A percentile compares a stretch with the other conserved stretches of the same genome.
phyloP scores from a whole-genome alignment of 2,888 invertebrate species.

The Cyclophora albipunctata region DNA sequence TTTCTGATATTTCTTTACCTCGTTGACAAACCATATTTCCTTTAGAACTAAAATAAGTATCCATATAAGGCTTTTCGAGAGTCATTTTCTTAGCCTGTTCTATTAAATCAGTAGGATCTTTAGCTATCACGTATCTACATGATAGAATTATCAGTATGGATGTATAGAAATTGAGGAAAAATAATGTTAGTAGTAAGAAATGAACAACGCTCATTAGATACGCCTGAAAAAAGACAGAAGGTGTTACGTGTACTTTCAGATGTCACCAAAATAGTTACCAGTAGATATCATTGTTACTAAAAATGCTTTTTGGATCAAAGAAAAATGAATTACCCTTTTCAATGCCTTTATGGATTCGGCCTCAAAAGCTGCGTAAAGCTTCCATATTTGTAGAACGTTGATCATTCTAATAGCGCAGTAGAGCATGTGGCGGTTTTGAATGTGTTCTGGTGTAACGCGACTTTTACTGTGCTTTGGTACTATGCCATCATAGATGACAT shows the following conservation, averaged over 20 bases:
- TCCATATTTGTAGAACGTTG: conserved; percentile 62
- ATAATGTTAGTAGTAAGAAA: conserved; percentile 59
- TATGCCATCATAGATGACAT: conserved; percentile 44
- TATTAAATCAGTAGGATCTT: conserved; percentile 36
- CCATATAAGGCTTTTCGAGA: conserved; percentile 35
- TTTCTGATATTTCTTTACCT: conserved; percentile 27
- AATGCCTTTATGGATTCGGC: conserved; percentile 61
- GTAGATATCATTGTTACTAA: too few species aligned
- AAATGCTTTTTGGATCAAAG: not conserved
- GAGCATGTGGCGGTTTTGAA: conserved; percentile 39
- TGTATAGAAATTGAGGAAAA: conserved; percentile 64
- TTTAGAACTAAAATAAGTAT: conserved; percentile 34
- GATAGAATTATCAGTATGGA: conserved; percentile 55
- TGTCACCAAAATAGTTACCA: too few species aligned
- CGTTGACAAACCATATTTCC: conserved; percentile 59
- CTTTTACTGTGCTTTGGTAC: conserved; percentile 40
- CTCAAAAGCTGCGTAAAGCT: conserved; percentile 56
- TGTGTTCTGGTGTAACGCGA: conserved; percentile 31
- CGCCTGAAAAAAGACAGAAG: conserved; percentile 43
- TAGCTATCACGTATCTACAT: conserved; percentile 51
- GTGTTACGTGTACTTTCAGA: too few species aligned
- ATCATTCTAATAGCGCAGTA: conserved; percentile 57
- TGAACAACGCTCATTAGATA: conserved; percentile 67
- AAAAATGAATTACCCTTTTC: conserved; percentile 45
- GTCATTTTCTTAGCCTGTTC: conserved; percentile 30